These are phyloP conservation scores for Leuciscus waleckii DNA, from an alignment of 2,797 vertebrate species.

Conservation along the genomic window DNA sequence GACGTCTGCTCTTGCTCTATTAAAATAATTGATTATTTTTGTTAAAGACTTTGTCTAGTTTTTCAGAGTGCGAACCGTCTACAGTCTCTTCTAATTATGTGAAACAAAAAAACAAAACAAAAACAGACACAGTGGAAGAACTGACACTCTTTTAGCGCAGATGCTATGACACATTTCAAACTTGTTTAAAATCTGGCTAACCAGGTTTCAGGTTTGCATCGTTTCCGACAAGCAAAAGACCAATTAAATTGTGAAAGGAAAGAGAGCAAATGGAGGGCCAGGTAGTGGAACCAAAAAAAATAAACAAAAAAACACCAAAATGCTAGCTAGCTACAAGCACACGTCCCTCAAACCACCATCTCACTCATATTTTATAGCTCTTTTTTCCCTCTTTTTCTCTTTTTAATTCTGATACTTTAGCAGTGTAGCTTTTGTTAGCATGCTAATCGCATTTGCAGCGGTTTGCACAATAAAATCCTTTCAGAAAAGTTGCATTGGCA, in stretches of 20 bases:
- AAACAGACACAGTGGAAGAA: background rate
- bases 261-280: background rate
- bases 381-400: background rate
- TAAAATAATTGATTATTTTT: too few relatives aligned
- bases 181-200: background rate
- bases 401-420: background rate
- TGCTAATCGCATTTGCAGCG: background rate
- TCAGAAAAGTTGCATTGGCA: background rate
- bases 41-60: too few relatives aligned
- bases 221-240: background rate
- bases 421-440: background rate
- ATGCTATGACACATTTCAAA: background rate
- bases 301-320: background rate
- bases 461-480: too few relatives aligned
- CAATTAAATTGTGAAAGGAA: background rate
- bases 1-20: too few relatives aligned
- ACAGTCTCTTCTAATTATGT: background rate
- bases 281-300: background rate
- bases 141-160: background rate
- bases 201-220: too few relatives aligned
- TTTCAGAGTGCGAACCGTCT: too few relatives aligned
- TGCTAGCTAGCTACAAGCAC: background rate
- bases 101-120: too few relatives aligned
- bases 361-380: background rate
- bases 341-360: background rate